phyloP scores from a whole-genome alignment of 2,113 vertebrate genomes.

The Capreolus pygargus region DNA sequence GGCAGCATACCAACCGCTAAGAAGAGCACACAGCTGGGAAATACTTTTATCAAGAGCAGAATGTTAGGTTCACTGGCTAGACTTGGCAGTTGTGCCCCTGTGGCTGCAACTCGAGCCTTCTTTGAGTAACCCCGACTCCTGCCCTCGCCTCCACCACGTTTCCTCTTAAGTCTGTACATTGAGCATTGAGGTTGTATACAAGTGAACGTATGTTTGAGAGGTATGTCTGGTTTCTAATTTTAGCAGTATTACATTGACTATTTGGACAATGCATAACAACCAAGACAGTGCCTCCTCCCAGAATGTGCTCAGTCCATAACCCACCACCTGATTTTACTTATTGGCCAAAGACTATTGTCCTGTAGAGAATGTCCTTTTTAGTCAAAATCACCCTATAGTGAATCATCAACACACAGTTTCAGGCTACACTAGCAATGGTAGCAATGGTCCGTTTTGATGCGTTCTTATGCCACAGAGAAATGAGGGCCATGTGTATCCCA shows the following conservation, averaged over 20 bases:
- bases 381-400: neutral
- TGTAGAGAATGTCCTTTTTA: neutral
- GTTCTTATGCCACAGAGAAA: neutral
- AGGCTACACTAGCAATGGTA: neutral
- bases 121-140: neutral
- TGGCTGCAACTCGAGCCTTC: neutral
- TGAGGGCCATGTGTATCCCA: neutral
- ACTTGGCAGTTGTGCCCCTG: neutral
- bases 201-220: neutral
- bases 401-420: neutral
- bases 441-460: neutral
- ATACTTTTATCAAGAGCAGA: neutral
- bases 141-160: accelerated
- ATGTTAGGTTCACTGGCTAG: neutral
- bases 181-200: neutral
- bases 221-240: neutral
- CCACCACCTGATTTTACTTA: neutral
- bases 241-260: neutral
- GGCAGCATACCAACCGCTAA: neutral
- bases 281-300: neutral
- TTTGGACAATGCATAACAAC: neutral
- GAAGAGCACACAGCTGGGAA: neutral
- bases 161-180: neutral
- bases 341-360: neutral
- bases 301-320: neutral